A percentile compares a stretch with the other conserved stretches of the same genome.
Evolutionary conservation across 2,113 vertebrate genomes (phyloP).

Genomic region (Rallus limicola): DNA sequence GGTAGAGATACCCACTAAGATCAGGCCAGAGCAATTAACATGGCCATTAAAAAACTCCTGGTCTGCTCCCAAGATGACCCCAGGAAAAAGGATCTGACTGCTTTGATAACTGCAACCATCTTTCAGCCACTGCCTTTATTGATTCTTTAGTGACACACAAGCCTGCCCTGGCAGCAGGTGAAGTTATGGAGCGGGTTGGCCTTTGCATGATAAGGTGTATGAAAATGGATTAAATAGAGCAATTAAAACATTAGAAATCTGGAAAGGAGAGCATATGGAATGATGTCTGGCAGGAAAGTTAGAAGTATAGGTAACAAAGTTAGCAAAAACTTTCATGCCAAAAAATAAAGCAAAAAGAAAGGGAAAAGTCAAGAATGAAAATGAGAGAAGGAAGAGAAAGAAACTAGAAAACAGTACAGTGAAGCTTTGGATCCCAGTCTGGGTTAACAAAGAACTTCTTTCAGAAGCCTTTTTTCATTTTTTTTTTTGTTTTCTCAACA

Average conservation of each 20-base stretch:
- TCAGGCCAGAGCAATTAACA: not conserved
- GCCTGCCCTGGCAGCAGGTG: not conserved
- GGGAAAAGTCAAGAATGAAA: not conserved
- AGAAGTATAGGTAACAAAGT: not conserved
- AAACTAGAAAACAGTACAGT: not conserved
- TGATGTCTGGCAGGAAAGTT: not conserved
- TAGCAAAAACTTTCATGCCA: not conserved
- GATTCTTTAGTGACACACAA: not conserved
- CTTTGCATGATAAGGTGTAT: not conserved
- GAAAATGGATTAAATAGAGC: not conserved
- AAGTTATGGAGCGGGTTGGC: accelerated
- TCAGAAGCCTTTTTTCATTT: not conserved
- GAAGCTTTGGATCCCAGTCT: not conserved
- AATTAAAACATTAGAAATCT: not conserved
- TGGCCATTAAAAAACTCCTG: not conserved
- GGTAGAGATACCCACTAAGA: not conserved
- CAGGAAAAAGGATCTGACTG: not conserved
- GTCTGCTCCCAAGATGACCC: not conserved
- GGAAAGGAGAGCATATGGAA: not conserved
- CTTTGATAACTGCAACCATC: not conserved
- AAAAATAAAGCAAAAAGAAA: not conserved
- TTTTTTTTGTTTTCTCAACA: not conserved
- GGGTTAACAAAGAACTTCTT: not conserved
- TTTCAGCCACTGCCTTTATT: not conserved
- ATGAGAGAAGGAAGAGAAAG: not conserved